Evolutionary conservation across 2,797 vertebrate species (phyloP).

Genomic region (Otolemur crassicaudatus): DNA sequence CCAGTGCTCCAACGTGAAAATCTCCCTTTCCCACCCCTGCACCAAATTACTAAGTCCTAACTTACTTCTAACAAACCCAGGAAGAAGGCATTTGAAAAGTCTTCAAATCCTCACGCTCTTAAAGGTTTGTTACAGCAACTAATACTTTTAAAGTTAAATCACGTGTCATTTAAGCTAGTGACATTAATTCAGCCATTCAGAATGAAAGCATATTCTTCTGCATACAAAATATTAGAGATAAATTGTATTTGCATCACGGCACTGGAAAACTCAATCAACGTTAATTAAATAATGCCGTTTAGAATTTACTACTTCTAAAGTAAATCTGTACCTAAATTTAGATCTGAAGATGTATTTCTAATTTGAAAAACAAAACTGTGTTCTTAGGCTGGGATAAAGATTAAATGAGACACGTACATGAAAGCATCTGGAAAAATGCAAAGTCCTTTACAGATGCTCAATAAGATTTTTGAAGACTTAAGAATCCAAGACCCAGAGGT

Average conservation of each 20-base stretch:
- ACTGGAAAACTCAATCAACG: conserved; percentile 56
- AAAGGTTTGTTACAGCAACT: conserved; percentile 43
- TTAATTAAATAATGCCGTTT: conserved; percentile 52
- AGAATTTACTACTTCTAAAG: conserved; percentile 48
- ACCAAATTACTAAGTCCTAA: neutral
- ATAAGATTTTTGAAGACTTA: neutral
- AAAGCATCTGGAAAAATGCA: neutral
- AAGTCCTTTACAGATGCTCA: neutral
- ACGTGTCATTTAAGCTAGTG: conserved; percentile 45
- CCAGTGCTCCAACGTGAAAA: conserved; percentile 33
- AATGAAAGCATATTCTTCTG: conserved; percentile 44
- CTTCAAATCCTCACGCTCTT: conserved; percentile 14
- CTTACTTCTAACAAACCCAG: neutral
- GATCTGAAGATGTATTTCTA: conserved; percentile 19
- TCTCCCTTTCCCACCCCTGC: neutral
- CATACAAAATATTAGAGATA: conserved; percentile 59
- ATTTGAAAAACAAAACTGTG: neutral
- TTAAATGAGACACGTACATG: neutral
- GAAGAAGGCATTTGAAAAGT: neutral
- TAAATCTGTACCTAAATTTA: conserved; percentile 28
- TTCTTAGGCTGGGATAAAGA: conserved; percentile 33
- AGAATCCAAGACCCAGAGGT: neutral
- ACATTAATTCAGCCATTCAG: conserved; percentile 43
- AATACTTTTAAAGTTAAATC: conserved; percentile 54
- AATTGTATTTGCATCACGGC: conserved; percentile 1